Evolutionary conservation across 2,888 invertebrate genomes (phyloP), one percentile per base, ranked within the genome.

Genomic region (Notocelia uddmanniana): DNA sequence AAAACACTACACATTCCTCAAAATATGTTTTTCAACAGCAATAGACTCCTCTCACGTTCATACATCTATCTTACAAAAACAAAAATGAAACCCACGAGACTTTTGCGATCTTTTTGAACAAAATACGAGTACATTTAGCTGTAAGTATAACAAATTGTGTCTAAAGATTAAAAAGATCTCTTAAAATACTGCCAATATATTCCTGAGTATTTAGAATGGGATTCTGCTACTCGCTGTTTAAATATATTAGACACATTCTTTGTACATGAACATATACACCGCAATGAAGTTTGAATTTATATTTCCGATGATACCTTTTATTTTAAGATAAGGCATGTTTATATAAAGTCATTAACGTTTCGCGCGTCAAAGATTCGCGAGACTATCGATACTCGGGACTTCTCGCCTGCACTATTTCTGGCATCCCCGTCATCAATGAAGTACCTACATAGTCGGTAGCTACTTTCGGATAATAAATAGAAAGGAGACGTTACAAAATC

Each of bases 301-400:
- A 62, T 68, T 68, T 48, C 26, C 55, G 68, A 57, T 62, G 37
- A 72, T 68, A 72, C 67, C 67, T 68, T 71, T 72, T 72, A 72
- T 72, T 68, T 72, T 72, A 50, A 62, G 67, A 77, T 79, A 77
- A 77, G 75, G 72, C 71, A 58, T 81, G 82, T 85, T 83, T 85
- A 81, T 85, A 79, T 83, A 83, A 79, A 87, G 82, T 86, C 86
- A 86, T 89, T 88, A 88, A 83, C 82, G 83, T 86, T 83, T 83
- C 84, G 85, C 90, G 81, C 90, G 90, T 91, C 89, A 90, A 89
- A 86, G 80, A 78, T 78, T 75, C 77, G 81, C 23, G 82, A 81
- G 84, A 84, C 81, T 85, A 85, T 82, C 82, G 83, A 84, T 81
- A 81, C 78, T 79, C 77, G 63, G 69, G 64, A 63, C 55, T 69